phyloP scores from a whole-genome alignment of 2,113 vertebrate species.

The Rostratula benghalensis region DNA sequence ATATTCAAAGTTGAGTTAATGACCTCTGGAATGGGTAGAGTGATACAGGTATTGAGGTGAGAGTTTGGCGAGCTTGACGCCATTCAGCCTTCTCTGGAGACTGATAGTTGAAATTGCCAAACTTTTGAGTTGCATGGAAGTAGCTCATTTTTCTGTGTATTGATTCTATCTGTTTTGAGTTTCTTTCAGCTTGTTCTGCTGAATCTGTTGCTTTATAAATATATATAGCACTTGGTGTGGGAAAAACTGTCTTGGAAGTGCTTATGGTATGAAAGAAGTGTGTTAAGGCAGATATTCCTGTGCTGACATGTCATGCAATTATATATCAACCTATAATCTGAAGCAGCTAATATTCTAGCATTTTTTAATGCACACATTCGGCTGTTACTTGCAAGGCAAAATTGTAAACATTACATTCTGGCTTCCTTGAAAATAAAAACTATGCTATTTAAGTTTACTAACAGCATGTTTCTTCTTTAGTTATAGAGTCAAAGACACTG shows the following conservation, averaged over 20 bases:
- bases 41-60: neutral
- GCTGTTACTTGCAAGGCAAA: neutral
- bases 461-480: conserved; percentile 62
- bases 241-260: neutral
- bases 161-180: neutral
- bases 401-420: neutral
- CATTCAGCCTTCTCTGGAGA: neutral
- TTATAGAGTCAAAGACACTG: conserved; percentile 86
- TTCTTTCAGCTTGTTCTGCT: neutral
- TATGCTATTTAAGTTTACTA: neutral
- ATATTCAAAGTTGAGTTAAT: neutral
- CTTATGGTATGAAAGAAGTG: neutral
- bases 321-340: neutral
- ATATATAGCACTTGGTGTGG: neutral
- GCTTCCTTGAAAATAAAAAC: neutral
- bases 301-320: neutral
- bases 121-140: neutral
- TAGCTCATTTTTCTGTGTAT: neutral
- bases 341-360: neutral
- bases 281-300: conserved; percentile 7
- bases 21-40: neutral
- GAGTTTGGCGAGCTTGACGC: neutral
- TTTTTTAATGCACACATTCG: neutral
- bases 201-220: neutral
- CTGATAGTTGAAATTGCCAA: neutral